These are phyloP conservation scores for Acholoe squamosa DNA, from an alignment of 2,888 invertebrate species.

Conservation along the genomic window DNA sequence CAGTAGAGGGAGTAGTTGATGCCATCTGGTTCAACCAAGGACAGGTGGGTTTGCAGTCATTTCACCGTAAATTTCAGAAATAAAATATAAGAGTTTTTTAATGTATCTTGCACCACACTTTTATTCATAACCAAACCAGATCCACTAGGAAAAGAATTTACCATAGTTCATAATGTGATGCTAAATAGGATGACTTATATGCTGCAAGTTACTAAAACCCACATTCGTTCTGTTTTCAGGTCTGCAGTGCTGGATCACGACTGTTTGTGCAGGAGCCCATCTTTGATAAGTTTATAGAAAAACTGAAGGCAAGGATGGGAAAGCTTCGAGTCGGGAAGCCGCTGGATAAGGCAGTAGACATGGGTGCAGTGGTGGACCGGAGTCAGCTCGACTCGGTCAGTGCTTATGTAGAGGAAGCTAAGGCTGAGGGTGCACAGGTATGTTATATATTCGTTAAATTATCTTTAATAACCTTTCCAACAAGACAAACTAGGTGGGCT, in stretches of 20 bases:
- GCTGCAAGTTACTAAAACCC: background rate
- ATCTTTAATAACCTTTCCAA: too few relatives aligned
- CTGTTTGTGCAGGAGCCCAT: conserved; percentile 86
- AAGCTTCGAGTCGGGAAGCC: conserved; percentile 83
- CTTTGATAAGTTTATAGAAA: conserved; percentile 83
- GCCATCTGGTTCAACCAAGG: conserved; percentile 85
- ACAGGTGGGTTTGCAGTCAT: conserved; percentile 81
- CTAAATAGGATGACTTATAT: too few relatives aligned
- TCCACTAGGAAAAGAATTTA: too few relatives aligned
- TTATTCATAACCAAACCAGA: too few relatives aligned
- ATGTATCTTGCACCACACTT: background rate
- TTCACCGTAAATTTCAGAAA: background rate
- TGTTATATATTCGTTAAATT: conserved; percentile 20
- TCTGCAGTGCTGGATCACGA: conserved; percentile 85
- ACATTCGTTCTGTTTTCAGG: conserved; percentile 77
- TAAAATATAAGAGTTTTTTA: background rate
- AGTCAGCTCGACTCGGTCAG: conserved; percentile 76
- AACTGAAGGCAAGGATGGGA: conserved; percentile 83
- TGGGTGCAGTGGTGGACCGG: conserved; percentile 83
- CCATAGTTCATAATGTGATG: too few relatives aligned
- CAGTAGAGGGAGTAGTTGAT: conserved; percentile 85
- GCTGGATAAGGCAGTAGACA: conserved; percentile 84
- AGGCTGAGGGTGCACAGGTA: conserved; percentile 82
- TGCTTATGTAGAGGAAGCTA: conserved; percentile 77
- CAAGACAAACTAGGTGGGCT: too few relatives aligned